phyloP scores from a whole-genome alignment of 2,888 invertebrate genomes.

The Papilio demoleus region DNA sequence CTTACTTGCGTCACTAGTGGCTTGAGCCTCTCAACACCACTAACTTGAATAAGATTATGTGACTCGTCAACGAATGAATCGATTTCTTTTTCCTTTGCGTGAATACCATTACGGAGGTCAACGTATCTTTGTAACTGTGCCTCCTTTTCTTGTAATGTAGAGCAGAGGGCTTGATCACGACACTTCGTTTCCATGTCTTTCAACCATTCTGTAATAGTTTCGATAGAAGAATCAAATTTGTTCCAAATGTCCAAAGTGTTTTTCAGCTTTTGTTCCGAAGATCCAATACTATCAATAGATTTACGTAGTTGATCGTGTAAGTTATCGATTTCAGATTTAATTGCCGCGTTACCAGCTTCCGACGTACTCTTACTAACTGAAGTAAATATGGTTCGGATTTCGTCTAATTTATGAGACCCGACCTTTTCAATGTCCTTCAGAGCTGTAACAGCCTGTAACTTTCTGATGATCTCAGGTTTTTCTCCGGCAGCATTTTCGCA shows the following conservation, averaged over 20 bases:
- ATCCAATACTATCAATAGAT: slow-evolving; percentile 86
- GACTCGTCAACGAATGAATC: slow-evolving; percentile 95
- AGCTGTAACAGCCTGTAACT: slow-evolving; percentile 86
- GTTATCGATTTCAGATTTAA: slow-evolving; percentile 89
- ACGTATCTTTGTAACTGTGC: slow-evolving; percentile 88
- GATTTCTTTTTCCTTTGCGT: slow-evolving; percentile 91
- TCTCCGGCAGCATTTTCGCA: slow-evolving; percentile 94
- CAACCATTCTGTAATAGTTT: slow-evolving; percentile 93
- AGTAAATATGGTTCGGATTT: slow-evolving; percentile 86
- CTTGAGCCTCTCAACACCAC: slow-evolving; percentile 93
- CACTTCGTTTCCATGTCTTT: slow-evolving; percentile 92
- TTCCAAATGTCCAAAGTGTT: slow-evolving; percentile 92
- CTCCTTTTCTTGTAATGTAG: slow-evolving; percentile 91
- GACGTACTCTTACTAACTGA: slow-evolving; percentile 91
- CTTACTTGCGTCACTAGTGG: slow-evolving; percentile 95
- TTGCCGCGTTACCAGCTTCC: slow-evolving; percentile 88
- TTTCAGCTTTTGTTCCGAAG: slow-evolving; percentile 89
- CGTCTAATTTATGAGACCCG: slow-evolving; percentile 86
- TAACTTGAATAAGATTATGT: slow-evolving; percentile 92
- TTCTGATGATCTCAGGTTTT: slow-evolving; percentile 90
- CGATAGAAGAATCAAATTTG: slow-evolving; percentile 92
- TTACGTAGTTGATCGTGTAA: slow-evolving; percentile 87
- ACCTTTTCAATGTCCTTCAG: slow-evolving; percentile 86
- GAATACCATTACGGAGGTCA: slow-evolving; percentile 89
- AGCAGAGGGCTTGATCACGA: slow-evolving; percentile 92